Evolutionary conservation across 2,888 invertebrate species (phyloP), one percentile per base, ranked within the genome.

Genomic region (Zaprionus lineosus): DNA sequence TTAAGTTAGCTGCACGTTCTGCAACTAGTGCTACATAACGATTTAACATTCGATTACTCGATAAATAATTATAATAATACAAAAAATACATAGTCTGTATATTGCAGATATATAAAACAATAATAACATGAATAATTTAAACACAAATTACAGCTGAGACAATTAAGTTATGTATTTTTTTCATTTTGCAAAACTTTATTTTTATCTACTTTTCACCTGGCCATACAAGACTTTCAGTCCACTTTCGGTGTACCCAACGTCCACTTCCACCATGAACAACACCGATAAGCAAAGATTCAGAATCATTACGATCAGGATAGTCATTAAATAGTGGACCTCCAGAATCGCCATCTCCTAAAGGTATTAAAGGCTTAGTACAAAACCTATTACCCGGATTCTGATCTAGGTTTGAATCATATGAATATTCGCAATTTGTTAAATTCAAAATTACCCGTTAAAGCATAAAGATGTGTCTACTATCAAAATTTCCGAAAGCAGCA

Each of bases 1-100:
- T 69, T 70, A 69, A 69, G 68, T 68, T 59, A 55, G 68, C 60
- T 70, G 68, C 70, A 70, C 50, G 55, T 29, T 50, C 11, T 21
- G 21, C 4, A 21, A 9, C 1, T 2, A 65, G 68, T 68, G 60
- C 15, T 65, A 65, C 29, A 1, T 46, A 70, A 24, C 28, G 33
- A 3, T n/a, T 11, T 6, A 15, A 18, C 55, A 69, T 47, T 68
- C 67, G 67, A 69, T 64, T 36, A 31, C 2, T 24, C 47, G 64
- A 69, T 51, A 56, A 6, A 6, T 9, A n/a, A n/a, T n/a, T n/a
- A n/a, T n/a, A n/a, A n/a, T n/a, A n/a, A n/a, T n/a, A n/a, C n/a
- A n/a, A n/a, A n/a, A n/a, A n/a, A n/a, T n/a, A n/a, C n/a, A n/a
- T n/a, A n/a, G n/a, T n/a, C n/a, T n/a, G n/a, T n/a, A n/a, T n/a